phyloP scores from a whole-genome alignment of 2,888 invertebrate genomes.

The Chrysodeixis includens region DNA sequence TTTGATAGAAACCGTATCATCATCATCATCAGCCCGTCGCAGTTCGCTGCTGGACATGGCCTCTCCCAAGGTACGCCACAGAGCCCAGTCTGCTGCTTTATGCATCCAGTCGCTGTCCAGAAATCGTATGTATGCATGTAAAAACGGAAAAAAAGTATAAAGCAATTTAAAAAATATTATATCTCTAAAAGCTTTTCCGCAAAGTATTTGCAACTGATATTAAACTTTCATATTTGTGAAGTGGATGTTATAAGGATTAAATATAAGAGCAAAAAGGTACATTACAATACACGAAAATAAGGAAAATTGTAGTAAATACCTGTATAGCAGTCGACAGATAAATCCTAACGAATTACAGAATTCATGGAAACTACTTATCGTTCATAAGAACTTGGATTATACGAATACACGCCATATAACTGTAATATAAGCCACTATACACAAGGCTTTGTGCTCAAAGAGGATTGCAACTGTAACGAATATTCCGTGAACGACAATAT shows the following conservation, averaged over 20 bases:
- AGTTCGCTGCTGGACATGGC: no score
- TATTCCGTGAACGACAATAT: neutral
- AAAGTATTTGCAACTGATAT: conserved; percentile 22
- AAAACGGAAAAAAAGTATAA: neutral
- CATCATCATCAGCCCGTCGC: no score
- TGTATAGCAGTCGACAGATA: conserved; percentile 22
- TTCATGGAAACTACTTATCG: conserved; percentile 20
- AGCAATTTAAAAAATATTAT: neutral
- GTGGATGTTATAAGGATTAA: conserved; percentile 13
- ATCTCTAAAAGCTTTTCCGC: conserved; percentile 18
- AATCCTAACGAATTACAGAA: conserved; percentile 37
- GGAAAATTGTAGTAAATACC: conserved; percentile 36
- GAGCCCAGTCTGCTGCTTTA: no score
- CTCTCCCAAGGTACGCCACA: no score
- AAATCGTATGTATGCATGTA: no score
- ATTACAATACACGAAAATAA: conserved; percentile 29
- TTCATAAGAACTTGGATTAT: conserved; percentile 19
- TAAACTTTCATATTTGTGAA: conserved; percentile 29
- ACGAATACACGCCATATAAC: conserved; percentile 10
- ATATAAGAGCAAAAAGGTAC: conserved; percentile 41
- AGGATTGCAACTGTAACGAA: neutral
- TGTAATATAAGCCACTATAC: neutral
- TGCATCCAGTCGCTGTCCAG: no score
- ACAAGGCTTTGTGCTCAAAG: neutral
- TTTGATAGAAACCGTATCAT: no score